Base-by-base conservation (phyloP, 2,113 vertebrate genomes). In the Irena cyanogastra region DNA sequence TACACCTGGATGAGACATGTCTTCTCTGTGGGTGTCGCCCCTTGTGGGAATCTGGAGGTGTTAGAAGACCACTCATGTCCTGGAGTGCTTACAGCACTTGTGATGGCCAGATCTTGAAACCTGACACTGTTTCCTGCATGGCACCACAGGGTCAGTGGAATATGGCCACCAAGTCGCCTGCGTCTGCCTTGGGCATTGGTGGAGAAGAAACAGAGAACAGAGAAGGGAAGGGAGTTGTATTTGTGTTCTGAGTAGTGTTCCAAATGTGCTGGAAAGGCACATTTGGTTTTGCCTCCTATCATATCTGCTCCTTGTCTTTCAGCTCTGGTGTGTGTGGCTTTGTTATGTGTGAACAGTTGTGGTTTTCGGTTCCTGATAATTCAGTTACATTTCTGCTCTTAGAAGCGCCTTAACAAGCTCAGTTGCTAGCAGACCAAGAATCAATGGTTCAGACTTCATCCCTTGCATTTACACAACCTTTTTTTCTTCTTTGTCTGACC, bases 261-360 rank as follows among this genome's bases (percentile, higher is more conserved):
- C n/a, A n/a, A n/a, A n/a, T n/a, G 30, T 56, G 52, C 41, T 49
- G 70, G 69, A 72, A 92, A 42, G 50, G 52, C 17, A 54, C 15
- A 19, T 1, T 1, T 3, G 26, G 20, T 50, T 69, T 60, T 76
- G 26, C 35, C 31, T 74, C 30, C 27, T 9, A 2, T 52, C 78
- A 28, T 45, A 26, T 39, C 44, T 52, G 27, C 21, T 61, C 11
- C 50, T 54, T 24, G 59, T n/a, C 52, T n/a, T 39, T 78, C 54
- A n/a, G 53, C 9, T 79, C 42, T 39, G 33, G 4, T 18, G 15
- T 23, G 4, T 7, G 10, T 5, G 17, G 49, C 13, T 82, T 61
- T 69, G 49, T 75, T 47, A 56, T 0, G 0, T 8, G 37, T 39
- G 37, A 66, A 41, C 31, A 52, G 13, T 24, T 1, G 1, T 17